These are phyloP conservation scores for Ophthalmolycus amberensis DNA, from an alignment of 2,113 vertebrate species.

Conservation along the genomic window DNA sequence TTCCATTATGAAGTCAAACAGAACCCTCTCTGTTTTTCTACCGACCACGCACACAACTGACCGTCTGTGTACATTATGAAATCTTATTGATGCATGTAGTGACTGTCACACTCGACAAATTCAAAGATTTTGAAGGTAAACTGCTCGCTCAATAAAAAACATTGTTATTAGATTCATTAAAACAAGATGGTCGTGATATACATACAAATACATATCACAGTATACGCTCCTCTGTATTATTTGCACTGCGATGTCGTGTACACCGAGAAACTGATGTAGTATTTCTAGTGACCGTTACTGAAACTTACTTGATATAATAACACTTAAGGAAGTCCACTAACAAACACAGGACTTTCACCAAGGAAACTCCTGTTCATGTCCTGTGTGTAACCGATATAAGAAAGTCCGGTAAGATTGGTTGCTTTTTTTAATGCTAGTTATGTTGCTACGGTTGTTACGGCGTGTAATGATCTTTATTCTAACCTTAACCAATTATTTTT, in stretches of 20 bases:
- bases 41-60: background rate
- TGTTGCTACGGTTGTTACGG: no score
- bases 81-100: background rate
- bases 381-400: no score
- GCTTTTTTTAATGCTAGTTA: no score
- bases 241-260: background rate
- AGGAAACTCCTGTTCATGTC: no score
- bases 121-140: background rate
- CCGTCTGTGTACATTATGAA: background rate
- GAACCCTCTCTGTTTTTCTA: background rate
- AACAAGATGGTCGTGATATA: background rate
- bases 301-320: no score
- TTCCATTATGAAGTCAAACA: conserved; percentile 1
- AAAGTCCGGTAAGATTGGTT: no score
- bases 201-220: background rate
- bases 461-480: no score
- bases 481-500: no score
- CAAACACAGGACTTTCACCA: no score
- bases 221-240: background rate
- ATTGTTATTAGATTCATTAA: background rate
- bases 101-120: background rate
- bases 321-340: no score
- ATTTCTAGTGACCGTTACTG: no score
- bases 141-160: background rate
- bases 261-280: no score